Evolutionary conservation across 2,113 vertebrate genomes (phyloP), one percentile per base, ranked within the genome.

Genomic region (Spizaetus ornatus): DNA sequence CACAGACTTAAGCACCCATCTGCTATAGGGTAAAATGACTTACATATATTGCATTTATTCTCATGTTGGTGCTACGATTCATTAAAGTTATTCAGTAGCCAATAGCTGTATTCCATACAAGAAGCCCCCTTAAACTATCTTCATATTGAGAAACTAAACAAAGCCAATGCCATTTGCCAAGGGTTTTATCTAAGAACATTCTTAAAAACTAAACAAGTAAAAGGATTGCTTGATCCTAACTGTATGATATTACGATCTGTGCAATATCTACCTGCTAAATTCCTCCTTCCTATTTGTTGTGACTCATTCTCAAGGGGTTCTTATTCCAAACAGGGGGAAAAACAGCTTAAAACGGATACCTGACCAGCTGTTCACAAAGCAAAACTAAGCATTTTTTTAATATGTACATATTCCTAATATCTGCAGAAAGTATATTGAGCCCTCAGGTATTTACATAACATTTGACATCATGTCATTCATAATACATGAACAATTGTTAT

Each of bases 11-110:
- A 97, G 93, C n/a, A 79, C 25, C 91, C 77, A 86, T 93, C 88
- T 97, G 91, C 85, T 95, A 97, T 96, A 93, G 69, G 87, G 84
- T 91, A 97, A 89, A 96, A 93, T 71, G 13, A 87, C 87, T 94
- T 93, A 69, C 53, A 71, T 69, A 90, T 62, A 96, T 90, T 63
- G 70, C 58, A 88, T 76, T 82, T 86, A 91, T 93, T 90, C 31
- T 92, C 61, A 43, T 45, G 22, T 65, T 42, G 42, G 21, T 80
- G 43, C 67, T 86, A 80, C 17, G 78, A 77, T 67, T 34, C 79
- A 19, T 59, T 61, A 78, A 69, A 81, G 10, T 83, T 89, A 86
- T 88, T 55, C 40, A 45, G 66, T 58, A 87, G 27, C 52, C 70
- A 92, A 55, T 40, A 92, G 71, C 40, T 78, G 13, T n/a, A 71